These are phyloP conservation scores for Amblyjoppa proteus DNA, from an alignment of 2,888 invertebrate species.

Conservation along the genomic window DNA sequence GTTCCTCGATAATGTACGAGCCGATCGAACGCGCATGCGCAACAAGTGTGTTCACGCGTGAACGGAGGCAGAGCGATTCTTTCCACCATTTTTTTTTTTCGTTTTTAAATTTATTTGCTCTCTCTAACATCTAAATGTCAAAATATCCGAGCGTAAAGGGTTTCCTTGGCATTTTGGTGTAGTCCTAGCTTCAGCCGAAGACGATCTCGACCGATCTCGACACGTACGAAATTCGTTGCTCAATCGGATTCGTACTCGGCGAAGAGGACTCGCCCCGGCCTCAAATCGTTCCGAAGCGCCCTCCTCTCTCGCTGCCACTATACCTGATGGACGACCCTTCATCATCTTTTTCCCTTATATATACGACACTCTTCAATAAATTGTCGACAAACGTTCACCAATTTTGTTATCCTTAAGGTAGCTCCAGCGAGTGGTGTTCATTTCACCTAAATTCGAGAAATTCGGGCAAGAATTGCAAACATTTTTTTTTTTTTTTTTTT, in stretches of 20 bases:
- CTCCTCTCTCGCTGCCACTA: background rate
- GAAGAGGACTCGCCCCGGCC: constrained; percentile 4
- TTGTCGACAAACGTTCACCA: too few species aligned
- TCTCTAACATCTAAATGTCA: constrained; percentile 43
- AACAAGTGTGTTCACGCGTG: background rate
- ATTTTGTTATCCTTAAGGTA: too few species aligned
- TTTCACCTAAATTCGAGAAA: too few species aligned
- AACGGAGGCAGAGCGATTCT: constrained; percentile 9
- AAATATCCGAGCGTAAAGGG: constrained; percentile 74
- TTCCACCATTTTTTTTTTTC: constrained; percentile 4
- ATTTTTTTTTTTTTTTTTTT: too few species aligned
- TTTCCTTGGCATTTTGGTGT: constrained; percentile 73
- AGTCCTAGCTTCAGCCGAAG: background rate
- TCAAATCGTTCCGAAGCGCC: constrained; percentile 7
- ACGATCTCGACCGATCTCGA: constrained; percentile 47
- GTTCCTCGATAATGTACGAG: constrained; percentile 3
- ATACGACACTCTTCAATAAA: too few species aligned
- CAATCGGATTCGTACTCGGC: constrained; percentile 28
- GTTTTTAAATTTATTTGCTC: constrained; percentile 7
- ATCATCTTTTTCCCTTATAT: too few species aligned
- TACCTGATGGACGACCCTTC: background rate
- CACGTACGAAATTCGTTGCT: constrained; percentile 58
- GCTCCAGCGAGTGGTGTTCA: too few species aligned
- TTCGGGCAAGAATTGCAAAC: too few species aligned
- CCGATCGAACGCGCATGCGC: background rate